Percentiles rank a stretch among this genome's conserved stretches.
Conservation (phyloP, 2,888 invertebrate species). For the Autographa pulchrina region DNA sequence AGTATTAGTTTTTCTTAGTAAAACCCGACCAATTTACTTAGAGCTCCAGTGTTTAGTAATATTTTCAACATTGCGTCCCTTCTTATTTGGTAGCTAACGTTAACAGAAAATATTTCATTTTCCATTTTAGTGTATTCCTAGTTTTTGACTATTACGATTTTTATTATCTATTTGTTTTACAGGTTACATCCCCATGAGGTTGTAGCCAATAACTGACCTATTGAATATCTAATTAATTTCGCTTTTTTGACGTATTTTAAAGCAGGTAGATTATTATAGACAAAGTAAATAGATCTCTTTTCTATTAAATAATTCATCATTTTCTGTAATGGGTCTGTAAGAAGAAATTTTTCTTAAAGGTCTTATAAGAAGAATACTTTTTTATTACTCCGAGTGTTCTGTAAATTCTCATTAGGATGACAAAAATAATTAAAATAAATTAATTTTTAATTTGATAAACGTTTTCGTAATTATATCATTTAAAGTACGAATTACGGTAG, state of each 20-base stretch:
- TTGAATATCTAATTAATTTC: too few relatives aligned
- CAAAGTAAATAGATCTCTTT: too few relatives aligned
- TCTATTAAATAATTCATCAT: too few relatives aligned
- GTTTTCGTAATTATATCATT: neutral
- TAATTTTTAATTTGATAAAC: neutral
- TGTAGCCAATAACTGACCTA: too few relatives aligned
- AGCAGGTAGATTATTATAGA: too few relatives aligned
- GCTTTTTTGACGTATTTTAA: too few relatives aligned
- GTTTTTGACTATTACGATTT: neutral
- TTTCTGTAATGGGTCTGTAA: neutral
- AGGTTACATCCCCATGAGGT: too few relatives aligned
- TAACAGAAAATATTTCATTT: neutral
- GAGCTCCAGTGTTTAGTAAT: constrained; percentile 8
- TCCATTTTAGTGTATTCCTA: neutral
- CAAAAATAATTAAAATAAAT: neutral
- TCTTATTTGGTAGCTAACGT: neutral
- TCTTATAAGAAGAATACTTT: neutral
- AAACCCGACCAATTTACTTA: constrained; percentile 25
- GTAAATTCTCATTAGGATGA: constrained; percentile 4
- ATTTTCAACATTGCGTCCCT: constrained; percentile 14
- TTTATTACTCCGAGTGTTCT: neutral
- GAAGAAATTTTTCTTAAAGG: neutral
- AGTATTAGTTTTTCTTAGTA: constrained; percentile 33
- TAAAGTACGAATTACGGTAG: neutral
- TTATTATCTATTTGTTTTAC: too few relatives aligned